Conservation (phyloP, 2,888 invertebrate genomes). For the Rhyacophila evoluta region DNA sequence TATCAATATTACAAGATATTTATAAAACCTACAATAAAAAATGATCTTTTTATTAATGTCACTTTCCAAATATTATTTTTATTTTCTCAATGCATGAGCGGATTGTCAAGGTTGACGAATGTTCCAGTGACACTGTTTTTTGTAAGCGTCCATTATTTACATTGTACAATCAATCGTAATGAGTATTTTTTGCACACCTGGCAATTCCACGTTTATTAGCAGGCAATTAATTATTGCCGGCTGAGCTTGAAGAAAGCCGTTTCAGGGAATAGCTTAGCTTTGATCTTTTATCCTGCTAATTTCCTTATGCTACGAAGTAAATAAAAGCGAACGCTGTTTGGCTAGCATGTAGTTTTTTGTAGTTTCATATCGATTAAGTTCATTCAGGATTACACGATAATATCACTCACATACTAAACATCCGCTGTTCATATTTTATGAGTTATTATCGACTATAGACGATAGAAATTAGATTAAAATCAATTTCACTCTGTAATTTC, state of each 20-base stretch:
- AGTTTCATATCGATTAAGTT: neutral
- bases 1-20: no score
- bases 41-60: neutral
- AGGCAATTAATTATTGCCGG: neutral
- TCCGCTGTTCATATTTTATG: no score
- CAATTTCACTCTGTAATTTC: no score
- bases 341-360: neutral
- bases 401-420: no score
- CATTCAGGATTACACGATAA: neutral
- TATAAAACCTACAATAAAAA: no score
- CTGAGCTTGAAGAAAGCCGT: neutral
- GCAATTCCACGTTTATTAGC: neutral
- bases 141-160: neutral
- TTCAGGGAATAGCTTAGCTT: neutral
- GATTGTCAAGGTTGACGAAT: neutral
- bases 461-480: no score
- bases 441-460: no score
- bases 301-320: neutral
- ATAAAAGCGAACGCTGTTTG: neutral
- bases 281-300: neutral
- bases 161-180: neutral
- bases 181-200: neutral
- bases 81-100: neutral
- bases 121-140: constrained; percentile 1
- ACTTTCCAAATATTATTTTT: neutral